These are phyloP conservation scores for Leptothorax acervorum DNA, from an alignment of 2,888 invertebrate genomes.

Conservation along the genomic window DNA sequence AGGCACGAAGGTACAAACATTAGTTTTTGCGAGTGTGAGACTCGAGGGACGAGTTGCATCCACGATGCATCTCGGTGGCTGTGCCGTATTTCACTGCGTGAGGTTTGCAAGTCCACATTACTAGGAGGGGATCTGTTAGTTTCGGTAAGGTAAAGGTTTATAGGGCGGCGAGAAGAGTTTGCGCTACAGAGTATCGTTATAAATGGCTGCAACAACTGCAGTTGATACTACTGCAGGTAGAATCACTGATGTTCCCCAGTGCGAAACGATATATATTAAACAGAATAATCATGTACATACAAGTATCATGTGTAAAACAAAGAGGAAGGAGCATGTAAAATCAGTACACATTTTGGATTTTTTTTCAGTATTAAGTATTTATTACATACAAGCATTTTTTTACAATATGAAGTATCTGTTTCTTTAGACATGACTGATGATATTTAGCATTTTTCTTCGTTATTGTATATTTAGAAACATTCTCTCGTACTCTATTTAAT, in stretches of 20 bases:
- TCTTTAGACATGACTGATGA: constrained; percentile 72
- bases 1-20: constrained; percentile 61
- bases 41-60: constrained; percentile 76
- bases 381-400: constrained; percentile 74
- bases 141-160: constrained; percentile 36
- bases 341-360: background rate
- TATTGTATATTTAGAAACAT: constrained; percentile 71
- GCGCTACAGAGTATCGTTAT: background rate
- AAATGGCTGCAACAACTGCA: constrained; percentile 40
- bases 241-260: constrained; percentile 9
- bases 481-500: constrained; percentile 71
- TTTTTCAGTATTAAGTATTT: constrained; percentile 70
- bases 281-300: background rate
- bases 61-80: constrained; percentile 59
- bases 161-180: constrained; percentile 20
- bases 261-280: background rate
- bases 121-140: constrained; percentile 35
- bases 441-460: constrained; percentile 70
- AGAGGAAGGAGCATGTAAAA: background rate
- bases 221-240: constrained; percentile 23
- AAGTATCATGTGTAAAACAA: background rate
- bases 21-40: constrained; percentile 79
- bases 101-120: constrained; percentile 67
- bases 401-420: constrained; percentile 68
- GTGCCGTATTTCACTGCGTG: constrained; percentile 75